Percentiles rank a stretch among this genome's conserved stretches.
Evolutionary conservation across 1,140 invertebrate species (phyloP).

Genomic region (Trichomalopsis sarcophagae): DNA sequence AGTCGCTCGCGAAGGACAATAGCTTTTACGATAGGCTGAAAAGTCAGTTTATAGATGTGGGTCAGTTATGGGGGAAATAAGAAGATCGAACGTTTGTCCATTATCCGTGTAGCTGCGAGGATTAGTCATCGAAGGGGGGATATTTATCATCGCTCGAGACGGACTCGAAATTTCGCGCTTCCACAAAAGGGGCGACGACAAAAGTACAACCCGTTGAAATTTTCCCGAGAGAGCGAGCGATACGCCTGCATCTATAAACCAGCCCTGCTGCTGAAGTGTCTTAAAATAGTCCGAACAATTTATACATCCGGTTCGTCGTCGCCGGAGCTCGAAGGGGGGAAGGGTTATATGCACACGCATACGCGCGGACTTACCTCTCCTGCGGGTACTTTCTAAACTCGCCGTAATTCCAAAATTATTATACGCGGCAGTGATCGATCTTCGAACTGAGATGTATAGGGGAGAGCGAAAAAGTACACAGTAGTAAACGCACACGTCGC

Average conservation of each 20-base stretch:
- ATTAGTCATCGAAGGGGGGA: neutral
- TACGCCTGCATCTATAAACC: constrained; percentile 56
- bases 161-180: too few species aligned
- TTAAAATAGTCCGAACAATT: constrained; percentile 66
- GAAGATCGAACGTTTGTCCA: too few species aligned
- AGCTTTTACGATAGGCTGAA: neutral
- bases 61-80: too few species aligned
- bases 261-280: constrained; percentile 56
- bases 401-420: neutral
- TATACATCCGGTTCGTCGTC: constrained; percentile 63
- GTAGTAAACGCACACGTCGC: neutral
- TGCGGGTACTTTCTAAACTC: constrained; percentile 33
- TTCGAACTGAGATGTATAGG: neutral
- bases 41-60: too few species aligned
- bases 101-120: neutral
- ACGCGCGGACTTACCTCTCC: neutral
- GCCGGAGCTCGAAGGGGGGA: neutral
- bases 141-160: too few species aligned
- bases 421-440: neutral
- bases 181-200: neutral
- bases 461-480: neutral
- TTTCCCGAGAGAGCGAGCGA: neutral
- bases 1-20: constrained; percentile 34
- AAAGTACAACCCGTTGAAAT: neutral
- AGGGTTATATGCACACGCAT: neutral